A percentile compares a stretch with the other conserved stretches of the same genome.
phyloP scores from a whole-genome alignment of 2,888 invertebrate species.

The Drosophila subquinaria region DNA sequence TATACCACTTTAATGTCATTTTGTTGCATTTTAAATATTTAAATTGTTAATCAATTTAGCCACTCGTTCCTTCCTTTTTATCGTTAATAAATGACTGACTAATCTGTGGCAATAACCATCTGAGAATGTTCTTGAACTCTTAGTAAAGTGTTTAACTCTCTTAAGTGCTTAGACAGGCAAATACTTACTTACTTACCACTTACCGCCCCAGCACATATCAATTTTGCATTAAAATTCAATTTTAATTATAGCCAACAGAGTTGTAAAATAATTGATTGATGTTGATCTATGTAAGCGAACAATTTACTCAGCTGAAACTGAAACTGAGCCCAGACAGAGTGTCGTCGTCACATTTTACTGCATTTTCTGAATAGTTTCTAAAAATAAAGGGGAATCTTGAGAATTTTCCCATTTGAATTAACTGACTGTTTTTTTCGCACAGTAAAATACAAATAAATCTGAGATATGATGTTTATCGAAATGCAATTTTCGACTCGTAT shows the following conservation, averaged over 20 bases:
- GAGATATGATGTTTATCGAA: slow-evolving; percentile 46
- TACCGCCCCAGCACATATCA: slow-evolving; percentile 23
- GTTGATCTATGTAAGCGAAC: slow-evolving; percentile 23
- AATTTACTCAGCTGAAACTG: slow-evolving; percentile 13
- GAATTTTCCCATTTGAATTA: slow-evolving; percentile 39
- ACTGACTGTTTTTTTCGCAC: slow-evolving; percentile 18
- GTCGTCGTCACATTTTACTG: slow-evolving; percentile 6
- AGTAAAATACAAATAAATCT: slow-evolving; percentile 36
- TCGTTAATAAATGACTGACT: slow-evolving; percentile 23
- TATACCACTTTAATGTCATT: slow-evolving; percentile 6
- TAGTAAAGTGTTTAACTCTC: slow-evolving; percentile 52
- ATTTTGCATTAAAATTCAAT: slow-evolving; percentile 50
- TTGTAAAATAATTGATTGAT: slow-evolving; percentile 44
- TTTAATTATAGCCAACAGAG: slow-evolving; percentile 58
- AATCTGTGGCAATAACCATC: slow-evolving; percentile 71
- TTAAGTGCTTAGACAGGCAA: slow-evolving; percentile 48
- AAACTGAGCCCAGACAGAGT: background rate
- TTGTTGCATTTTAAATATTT: slow-evolving; percentile 5
- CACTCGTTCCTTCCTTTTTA: slow-evolving; percentile 17
- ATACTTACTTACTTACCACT: slow-evolving; percentile 27
- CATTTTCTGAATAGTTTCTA: slow-evolving; percentile 6
- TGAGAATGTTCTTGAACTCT: slow-evolving; percentile 63
- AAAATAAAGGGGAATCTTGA: slow-evolving; percentile 20
- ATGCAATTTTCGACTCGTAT: slow-evolving; percentile 38
- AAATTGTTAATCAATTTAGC: slow-evolving; percentile 6